phyloP scores from a whole-genome alignment of 2,888 invertebrate species.

The Nasonia oneida region DNA sequence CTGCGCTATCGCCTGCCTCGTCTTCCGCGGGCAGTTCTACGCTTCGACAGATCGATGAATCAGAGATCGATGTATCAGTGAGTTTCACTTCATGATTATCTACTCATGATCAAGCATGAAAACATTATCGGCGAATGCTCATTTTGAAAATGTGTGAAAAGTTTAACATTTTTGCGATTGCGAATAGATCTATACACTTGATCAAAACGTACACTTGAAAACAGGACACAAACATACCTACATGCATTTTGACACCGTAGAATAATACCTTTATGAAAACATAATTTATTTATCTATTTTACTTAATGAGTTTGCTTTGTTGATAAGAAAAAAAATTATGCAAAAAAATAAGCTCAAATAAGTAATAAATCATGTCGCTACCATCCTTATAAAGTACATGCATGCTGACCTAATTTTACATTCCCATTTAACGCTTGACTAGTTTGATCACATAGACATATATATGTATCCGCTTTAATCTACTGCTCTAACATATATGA shows the following conservation, averaged over 20 bases:
- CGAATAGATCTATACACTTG: constrained; percentile 3
- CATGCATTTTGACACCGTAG: background rate
- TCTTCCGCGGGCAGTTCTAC: constrained; percentile 70
- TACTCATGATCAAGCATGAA: constrained; percentile 55
- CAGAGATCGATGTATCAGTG: constrained; percentile 74
- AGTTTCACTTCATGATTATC: constrained; percentile 67
- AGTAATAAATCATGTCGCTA: background rate
- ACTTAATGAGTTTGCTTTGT: background rate
- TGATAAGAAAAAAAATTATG: background rate
- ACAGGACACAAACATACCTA: background rate
- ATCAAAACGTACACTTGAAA: constrained; percentile 6
- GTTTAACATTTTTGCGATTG: background rate
- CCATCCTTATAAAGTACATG: constrained; percentile 20
- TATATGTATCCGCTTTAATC: constrained; percentile 22
- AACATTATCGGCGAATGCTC: background rate
- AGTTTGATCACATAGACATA: background rate
- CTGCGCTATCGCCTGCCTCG: constrained; percentile 74
- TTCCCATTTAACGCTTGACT: constrained; percentile 32
- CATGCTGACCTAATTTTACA: background rate
- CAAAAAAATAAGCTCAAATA: background rate
- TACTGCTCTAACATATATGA: background rate
- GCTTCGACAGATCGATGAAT: constrained; percentile 69
- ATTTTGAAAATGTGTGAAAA: background rate
- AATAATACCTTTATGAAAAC: background rate
- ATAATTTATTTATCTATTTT: background rate